These are phyloP conservation scores for Aleadryas rufinucha DNA, from an alignment of 2,113 vertebrate genomes.

Conservation along the genomic window DNA sequence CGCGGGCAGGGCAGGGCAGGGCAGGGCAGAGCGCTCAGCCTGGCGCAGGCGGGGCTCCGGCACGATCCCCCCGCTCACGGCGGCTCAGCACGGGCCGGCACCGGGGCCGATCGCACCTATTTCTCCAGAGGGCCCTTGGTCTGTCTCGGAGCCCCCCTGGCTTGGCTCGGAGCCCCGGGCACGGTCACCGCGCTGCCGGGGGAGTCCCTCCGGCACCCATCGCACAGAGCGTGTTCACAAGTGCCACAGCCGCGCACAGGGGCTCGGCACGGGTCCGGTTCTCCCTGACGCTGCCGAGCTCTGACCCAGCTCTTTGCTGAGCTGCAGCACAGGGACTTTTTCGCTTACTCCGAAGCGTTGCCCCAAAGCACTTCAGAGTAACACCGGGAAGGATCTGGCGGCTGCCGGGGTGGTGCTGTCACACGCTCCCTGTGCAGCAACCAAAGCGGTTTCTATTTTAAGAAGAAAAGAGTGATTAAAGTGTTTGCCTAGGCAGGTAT, in stretches of 20 bases:
- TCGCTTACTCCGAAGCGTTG: background rate
- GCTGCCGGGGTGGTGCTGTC: background rate
- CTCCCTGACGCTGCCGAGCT: background rate
- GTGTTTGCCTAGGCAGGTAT: slow-evolving; percentile 40
- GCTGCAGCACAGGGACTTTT: background rate
- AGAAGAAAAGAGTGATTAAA: slow-evolving; percentile 18
- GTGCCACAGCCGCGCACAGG: background rate
- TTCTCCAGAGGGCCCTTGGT: background rate
- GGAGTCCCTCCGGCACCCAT: background rate
- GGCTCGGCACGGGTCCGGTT: background rate
- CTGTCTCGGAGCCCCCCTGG: background rate
- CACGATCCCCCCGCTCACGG: background rate
- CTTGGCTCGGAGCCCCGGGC: background rate
- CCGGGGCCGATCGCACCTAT: background rate
- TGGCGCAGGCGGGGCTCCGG: background rate
- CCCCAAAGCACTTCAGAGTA: background rate
- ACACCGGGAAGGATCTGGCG: background rate
- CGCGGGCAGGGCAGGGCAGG: background rate
- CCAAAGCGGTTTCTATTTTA: background rate
- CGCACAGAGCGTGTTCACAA: background rate
- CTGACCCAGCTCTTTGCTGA: background rate
- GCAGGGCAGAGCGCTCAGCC: background rate
- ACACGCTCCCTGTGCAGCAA: background rate
- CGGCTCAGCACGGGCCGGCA: background rate
- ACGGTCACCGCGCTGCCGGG: background rate